These are phyloP conservation scores for Nowickia ferox DNA, from an alignment of 2,888 invertebrate genomes.

Conservation along the genomic window DNA sequence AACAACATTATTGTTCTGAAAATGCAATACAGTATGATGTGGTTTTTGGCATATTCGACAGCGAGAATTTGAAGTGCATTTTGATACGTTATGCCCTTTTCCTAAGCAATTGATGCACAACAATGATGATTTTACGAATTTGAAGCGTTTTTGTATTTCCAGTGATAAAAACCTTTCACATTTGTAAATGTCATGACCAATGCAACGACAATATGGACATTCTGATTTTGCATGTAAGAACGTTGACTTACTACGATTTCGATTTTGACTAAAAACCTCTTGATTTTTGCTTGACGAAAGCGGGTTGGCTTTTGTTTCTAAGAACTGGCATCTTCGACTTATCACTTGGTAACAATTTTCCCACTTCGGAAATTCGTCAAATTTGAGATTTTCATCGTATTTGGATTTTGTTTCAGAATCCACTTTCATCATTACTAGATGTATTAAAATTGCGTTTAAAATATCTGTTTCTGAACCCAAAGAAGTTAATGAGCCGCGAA, in stretches of 20 bases:
- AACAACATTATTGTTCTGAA: not conserved
- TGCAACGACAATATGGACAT: not conserved
- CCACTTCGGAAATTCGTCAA: not conserved
- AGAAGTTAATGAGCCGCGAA: constrained; percentile 1
- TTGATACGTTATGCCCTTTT: not conserved
- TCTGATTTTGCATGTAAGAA: not conserved
- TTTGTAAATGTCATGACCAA: not conserved
- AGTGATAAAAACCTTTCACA: not conserved
- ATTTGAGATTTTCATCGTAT: not conserved
- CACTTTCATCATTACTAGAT: not conserved
- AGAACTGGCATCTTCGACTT: not conserved
- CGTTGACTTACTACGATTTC: not conserved
- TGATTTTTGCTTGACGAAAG: not conserved
- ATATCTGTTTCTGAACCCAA: not conserved
- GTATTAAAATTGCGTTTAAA: not conserved
- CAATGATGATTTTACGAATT: not conserved
- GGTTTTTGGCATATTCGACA: not conserved
- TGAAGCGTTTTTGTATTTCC: not conserved
- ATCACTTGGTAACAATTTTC: not conserved
- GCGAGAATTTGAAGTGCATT: not conserved
- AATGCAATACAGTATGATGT: not conserved
- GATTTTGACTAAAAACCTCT: not conserved
- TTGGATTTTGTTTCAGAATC: not conserved
- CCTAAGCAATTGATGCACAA: constrained; percentile 3
- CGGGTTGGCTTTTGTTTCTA: not conserved